Conservation (phyloP, 2,113 vertebrate species). For the Panthera tigris region DNA sequence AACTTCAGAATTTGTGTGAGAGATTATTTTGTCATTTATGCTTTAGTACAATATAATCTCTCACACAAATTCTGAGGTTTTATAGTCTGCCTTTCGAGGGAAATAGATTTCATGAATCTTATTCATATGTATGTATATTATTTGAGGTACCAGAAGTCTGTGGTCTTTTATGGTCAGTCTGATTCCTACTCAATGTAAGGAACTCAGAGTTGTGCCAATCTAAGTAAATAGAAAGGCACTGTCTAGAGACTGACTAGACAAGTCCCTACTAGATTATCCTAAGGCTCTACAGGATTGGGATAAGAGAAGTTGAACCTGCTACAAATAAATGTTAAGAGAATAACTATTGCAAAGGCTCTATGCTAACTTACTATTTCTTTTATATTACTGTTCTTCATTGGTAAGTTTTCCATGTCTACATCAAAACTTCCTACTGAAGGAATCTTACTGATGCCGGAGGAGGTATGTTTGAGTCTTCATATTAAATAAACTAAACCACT, state of each 20-base stretch:
- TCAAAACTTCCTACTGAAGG: neutral
- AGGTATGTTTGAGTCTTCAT: neutral
- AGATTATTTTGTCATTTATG: neutral
- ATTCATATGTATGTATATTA: neutral
- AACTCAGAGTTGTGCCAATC: neutral
- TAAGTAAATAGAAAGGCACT: neutral
- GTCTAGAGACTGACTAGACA: neutral
- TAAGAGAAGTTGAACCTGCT: neutral
- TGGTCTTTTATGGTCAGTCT: neutral
- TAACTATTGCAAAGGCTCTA: neutral
- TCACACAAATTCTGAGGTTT: neutral
- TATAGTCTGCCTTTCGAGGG: neutral
- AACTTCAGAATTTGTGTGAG: neutral
- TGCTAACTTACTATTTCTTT: neutral
- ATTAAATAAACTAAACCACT: neutral
- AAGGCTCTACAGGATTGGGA: neutral
- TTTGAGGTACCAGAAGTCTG: neutral
- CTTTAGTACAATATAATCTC: neutral
- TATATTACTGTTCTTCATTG: neutral
- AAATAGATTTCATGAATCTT: neutral
- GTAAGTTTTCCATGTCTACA: neutral
- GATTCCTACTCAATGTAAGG: neutral
- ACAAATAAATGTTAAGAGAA: neutral
- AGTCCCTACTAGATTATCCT: neutral
- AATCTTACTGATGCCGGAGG: neutral